A percentile compares a stretch with the other conserved stretches of the same genome.
These are phyloP conservation scores for Zosterops pallidus DNA, from an alignment of 2,113 vertebrate species.

Conservation along the genomic window DNA sequence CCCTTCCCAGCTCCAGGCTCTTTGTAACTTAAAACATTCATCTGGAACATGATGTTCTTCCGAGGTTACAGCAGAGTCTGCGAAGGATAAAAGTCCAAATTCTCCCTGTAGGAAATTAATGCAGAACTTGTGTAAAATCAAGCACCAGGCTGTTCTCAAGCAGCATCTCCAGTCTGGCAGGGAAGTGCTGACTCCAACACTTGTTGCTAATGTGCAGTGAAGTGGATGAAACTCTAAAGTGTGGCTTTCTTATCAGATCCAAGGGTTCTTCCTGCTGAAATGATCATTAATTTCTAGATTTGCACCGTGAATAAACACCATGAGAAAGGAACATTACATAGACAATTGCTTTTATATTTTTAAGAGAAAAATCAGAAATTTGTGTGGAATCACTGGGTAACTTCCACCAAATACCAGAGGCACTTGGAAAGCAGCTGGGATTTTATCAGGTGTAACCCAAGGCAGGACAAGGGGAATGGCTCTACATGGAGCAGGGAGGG, in stretches of 20 bases:
- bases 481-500: neutral
- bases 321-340: neutral
- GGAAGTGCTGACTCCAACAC: neutral
- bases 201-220: accelerated
- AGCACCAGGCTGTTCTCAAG: neutral
- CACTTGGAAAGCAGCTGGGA: accelerated
- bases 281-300: neutral
- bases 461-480: neutral
- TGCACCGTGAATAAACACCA: neutral
- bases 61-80: neutral
- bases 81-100: neutral
- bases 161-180: neutral
- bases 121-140: neutral
- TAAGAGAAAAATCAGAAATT: neutral
- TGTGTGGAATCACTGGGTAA: neutral
- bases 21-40: neutral
- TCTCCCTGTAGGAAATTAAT: neutral
- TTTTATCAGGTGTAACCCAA: neutral
- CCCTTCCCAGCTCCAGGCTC: neutral
- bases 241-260: accelerated
- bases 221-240: neutral
- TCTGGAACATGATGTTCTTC: neutral
- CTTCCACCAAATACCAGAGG: neutral
- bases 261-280: neutral
- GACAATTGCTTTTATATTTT: neutral